phyloP scores from a whole-genome alignment of 2,113 vertebrate species.

The Abramis brama region DNA sequence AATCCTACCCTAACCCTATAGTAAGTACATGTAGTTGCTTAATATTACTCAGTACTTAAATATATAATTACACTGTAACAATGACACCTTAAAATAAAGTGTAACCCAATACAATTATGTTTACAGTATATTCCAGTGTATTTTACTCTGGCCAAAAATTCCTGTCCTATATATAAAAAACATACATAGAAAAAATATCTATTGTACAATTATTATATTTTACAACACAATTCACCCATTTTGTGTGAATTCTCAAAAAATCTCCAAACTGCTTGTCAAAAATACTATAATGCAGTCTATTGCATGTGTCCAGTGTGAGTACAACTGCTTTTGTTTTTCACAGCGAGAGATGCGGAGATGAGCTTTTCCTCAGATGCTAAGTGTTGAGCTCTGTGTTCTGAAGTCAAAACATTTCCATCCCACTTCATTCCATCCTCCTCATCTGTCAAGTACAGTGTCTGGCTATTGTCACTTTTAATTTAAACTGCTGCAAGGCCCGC shows the following conservation, averaged over 20 bases:
- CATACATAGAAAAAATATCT: background rate
- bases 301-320: background rate
- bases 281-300: background rate
- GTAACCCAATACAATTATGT: background rate
- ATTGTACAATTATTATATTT: background rate
- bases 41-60: too few relatives aligned
- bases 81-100: too few relatives aligned
- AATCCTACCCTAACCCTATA: too few relatives aligned
- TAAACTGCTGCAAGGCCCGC: conserved; percentile 37
- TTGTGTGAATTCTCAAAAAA: background rate
- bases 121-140: background rate
- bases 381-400: conserved; percentile 47
- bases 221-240: background rate
- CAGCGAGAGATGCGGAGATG: conserved; percentile 40
- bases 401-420: conserved; percentile 45
- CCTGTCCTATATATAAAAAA: background rate
- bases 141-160: background rate
- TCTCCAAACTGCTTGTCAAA: background rate
- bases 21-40: too few relatives aligned
- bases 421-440: conserved; percentile 54
- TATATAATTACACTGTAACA: too few relatives aligned
- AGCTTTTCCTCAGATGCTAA: conserved; percentile 49
- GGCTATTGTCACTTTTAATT: conserved; percentile 50
- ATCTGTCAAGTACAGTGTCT: conserved; percentile 50
- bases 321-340: conserved; percentile 39